Conservation (phyloP, 2,888 invertebrate species). For the Subacronicta megacephala region DNA sequence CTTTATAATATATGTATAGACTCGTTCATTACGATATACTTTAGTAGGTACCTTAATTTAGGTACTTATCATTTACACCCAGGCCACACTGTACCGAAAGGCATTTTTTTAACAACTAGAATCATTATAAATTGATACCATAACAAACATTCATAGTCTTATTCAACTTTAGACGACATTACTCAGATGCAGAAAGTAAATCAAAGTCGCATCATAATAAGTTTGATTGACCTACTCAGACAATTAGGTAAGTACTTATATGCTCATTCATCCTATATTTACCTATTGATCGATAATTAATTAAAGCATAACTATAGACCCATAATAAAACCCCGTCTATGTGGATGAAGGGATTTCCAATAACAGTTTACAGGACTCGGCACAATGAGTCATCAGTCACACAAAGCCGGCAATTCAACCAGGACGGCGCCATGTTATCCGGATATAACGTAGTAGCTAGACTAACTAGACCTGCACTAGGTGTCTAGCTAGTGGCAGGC, state of each 20-base stretch:
- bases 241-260: too few species aligned
- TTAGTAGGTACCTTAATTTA: conserved; percentile 11
- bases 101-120: too few species aligned
- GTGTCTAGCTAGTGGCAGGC: conserved; percentile 45
- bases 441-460: conserved; percentile 53
- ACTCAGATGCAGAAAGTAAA: too few species aligned
- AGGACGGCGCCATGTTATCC: conserved; percentile 68
- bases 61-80: too few species aligned
- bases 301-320: background rate
- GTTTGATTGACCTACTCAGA: too few species aligned
- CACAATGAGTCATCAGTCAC: conserved; percentile 72
- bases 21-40: conserved; percentile 13
- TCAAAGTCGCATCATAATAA: too few species aligned
- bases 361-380: conserved; percentile 65
- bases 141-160: too few species aligned
- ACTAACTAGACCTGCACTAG: conserved; percentile 42
- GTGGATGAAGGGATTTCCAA: conserved; percentile 60
- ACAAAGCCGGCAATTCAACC: conserved; percentile 71
- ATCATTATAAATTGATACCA: too few species aligned
- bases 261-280: conserved; percentile 5
- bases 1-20: conserved; percentile 12
- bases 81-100: too few species aligned
- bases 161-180: too few species aligned
- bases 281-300: too few species aligned
- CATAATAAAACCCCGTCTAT: conserved; percentile 3